Evolutionary conservation across 2,113 vertebrate genomes (phyloP), one percentile per base, ranked within the genome.

Genomic region (Sapajus apella): DNA sequence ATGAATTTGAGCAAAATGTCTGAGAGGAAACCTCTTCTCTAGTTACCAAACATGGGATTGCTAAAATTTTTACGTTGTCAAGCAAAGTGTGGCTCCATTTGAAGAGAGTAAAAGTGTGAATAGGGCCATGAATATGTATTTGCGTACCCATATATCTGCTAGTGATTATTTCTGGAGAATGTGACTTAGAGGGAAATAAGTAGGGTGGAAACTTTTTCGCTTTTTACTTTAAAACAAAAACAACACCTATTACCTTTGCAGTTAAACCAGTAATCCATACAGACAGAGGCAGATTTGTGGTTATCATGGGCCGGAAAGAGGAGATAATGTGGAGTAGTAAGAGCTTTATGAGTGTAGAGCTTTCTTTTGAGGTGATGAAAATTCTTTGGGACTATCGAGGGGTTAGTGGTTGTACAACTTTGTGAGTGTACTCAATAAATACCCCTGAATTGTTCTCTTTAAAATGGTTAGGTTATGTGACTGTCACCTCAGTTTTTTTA

Each of bases 161-260:
- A 77, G 40, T 85, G 35, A 50, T 91, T 81, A 61, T 84, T 88
- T 89, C 50, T 96, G 61, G 50, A 89, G 77, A 94, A 72, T 86
- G 9, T 79, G 80, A 83, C 91, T 77, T 73, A 50, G 25, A 56
- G 12, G 75, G 23, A 80, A 83, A 8, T 77, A 92, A 84, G 61
- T 75, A 10, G 13, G 14, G n/a, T 73, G 40, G 30, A 87, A 32
- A 55, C 45, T 61, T 86, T 76, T 14, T 64, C 61, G 45, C 58
- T 90, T 90, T 64, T 64, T 82, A 75, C 47, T 85, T 7, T 37
- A 84, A 52, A 52, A 40, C 1, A 58, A 13, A 77, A n/a, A 87
- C 56, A 9, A 21, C 45, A 76, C 25, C 70, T 32, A 56, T 47
- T 89, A 56, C 50, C 5, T 89, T 87, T 79, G 16, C 50, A 72